These are phyloP conservation scores for Dimorphilus gyrociliatus DNA, from an alignment of 2,888 invertebrate species.

Conservation along the genomic window DNA sequence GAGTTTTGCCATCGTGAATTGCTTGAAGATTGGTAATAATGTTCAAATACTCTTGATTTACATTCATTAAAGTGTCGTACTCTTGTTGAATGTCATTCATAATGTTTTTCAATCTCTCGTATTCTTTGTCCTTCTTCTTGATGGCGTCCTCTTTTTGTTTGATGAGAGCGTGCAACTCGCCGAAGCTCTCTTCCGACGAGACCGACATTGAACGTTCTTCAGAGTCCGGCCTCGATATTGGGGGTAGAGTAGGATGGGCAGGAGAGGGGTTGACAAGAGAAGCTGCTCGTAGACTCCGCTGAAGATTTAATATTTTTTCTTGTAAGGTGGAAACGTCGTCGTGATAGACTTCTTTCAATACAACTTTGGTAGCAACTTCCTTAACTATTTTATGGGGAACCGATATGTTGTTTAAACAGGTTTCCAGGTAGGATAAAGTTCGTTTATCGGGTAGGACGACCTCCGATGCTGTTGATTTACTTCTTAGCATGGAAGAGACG, in stretches of 20 bases:
- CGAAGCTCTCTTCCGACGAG: too few species aligned
- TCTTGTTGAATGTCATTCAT: slow-evolving; percentile 7
- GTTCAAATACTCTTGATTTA: slow-evolving; percentile 9
- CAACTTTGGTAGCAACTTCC: slow-evolving; percentile 5
- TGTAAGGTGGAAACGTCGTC: slow-evolving; percentile 7
- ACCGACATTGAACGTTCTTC: too few species aligned
- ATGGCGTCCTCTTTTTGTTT: slow-evolving; percentile 7
- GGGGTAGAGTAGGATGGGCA: too few species aligned
- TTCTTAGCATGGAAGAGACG: slow-evolving; percentile 2
- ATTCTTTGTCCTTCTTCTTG: slow-evolving; percentile 9
- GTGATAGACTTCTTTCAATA: slow-evolving; percentile 6
- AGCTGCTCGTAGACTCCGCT: slow-evolving; percentile 4
- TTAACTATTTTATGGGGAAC: slow-evolving; percentile 2
- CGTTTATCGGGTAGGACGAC: too few species aligned
- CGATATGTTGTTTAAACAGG: slow-evolving; percentile 1
- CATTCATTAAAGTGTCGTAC: slow-evolving; percentile 8
- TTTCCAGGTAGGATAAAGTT: slow-evolving; percentile 5
- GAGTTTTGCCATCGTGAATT: too few species aligned
- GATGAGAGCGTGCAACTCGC: slow-evolving; percentile 2
- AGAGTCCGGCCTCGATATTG: too few species aligned
- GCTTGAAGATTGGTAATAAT: slow-evolving; percentile 10
- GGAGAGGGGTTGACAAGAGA: too few species aligned
- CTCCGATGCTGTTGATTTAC: background rate
- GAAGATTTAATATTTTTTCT: slow-evolving; percentile 5
- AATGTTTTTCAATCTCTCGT: slow-evolving; percentile 7